A percentile compares a stretch with the other conserved stretches of the same genome.
Conservation (phyloP, 2,888 invertebrate genomes). For the Entomobrya proxima region DNA sequence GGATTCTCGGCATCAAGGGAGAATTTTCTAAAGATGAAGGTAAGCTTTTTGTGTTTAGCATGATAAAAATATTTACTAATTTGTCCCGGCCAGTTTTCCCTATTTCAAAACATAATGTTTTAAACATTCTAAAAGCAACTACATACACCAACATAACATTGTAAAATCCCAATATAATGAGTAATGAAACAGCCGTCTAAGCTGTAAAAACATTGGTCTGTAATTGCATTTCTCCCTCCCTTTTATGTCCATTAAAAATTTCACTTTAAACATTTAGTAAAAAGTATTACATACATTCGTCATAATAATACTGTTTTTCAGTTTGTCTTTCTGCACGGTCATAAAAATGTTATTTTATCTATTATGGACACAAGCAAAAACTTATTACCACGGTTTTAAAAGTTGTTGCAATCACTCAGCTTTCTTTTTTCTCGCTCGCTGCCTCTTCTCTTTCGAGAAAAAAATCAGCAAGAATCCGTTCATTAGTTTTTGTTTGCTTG, state of each 20-base stretch:
- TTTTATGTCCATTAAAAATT: neutral
- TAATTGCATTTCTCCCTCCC: neutral
- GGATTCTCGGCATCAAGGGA: constrained; percentile 50
- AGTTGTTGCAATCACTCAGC: neutral
- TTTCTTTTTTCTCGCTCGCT: constrained; percentile 20
- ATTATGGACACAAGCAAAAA: too few species aligned
- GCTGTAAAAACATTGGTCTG: too few species aligned
- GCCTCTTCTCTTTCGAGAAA: neutral
- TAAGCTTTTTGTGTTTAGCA: too few species aligned
- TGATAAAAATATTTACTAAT: too few species aligned
- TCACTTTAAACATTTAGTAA: neutral
- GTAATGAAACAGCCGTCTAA: too few species aligned
- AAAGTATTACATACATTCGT: neutral
- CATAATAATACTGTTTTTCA: neutral
- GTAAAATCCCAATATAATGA: too few species aligned
- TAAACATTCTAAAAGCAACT: too few species aligned
- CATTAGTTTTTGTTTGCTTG: neutral
- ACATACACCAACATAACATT: too few species aligned
- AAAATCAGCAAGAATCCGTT: neutral
- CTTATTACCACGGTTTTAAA: neutral
- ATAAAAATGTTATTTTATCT: neutral
- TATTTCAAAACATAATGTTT: too few species aligned
- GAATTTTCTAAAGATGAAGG: constrained; percentile 56
- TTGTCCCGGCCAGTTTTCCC: too few species aligned
- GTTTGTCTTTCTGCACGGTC: neutral